Evolutionary conservation across 2,888 invertebrate species (phyloP), one percentile per base, ranked within the genome.

Genomic region (Scaptomyza reducta): DNA sequence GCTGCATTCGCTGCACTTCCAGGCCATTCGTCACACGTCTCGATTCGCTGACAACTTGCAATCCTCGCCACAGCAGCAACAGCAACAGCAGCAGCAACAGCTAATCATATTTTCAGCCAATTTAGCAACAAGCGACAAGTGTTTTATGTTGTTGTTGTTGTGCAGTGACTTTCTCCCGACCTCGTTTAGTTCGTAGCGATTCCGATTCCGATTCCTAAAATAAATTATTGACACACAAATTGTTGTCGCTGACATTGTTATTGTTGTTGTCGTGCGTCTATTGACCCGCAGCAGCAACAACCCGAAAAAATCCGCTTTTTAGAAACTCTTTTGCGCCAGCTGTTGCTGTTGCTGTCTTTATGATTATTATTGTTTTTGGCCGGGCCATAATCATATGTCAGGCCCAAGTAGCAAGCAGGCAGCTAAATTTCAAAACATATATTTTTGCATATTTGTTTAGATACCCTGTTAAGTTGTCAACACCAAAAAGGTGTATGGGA

Each of bases 11-110:
- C 74, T 82, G 82, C 82, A 82, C 80, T 82, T 82, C 77, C 76
- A 82, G 86, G 82, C 82, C 82, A 82, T 66, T 86, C 82, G 82
- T 86, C 82, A 82, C 82, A 83, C 86, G 68, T 80, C 84, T 82
- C 78, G 80, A 80, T 83, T 82, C 69, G 70, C 78, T 76, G 80
- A 81, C 80, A 81, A 84, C 82, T 67, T 64, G 70, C 81, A 81
- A 64, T 77, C 66, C 73, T 70, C 77, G 55, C 61, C 54, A 68
- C 79, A 60, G 66, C 79, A 67, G 69, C 72, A 47, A 27, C 56
- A 63, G 35, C 33, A 33, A 10, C 22, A 49, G n/a, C 33, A 18
- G 10, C 6, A 33, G 10, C 40, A 40, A 10, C 56, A 60, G 50
- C 80, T 70, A 79, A 80, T 86, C 86, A 82, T 82, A 78, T 76